Evolutionary conservation across 2,888 invertebrate genomes (phyloP).

Genomic region (Aphodius granarius): DNA sequence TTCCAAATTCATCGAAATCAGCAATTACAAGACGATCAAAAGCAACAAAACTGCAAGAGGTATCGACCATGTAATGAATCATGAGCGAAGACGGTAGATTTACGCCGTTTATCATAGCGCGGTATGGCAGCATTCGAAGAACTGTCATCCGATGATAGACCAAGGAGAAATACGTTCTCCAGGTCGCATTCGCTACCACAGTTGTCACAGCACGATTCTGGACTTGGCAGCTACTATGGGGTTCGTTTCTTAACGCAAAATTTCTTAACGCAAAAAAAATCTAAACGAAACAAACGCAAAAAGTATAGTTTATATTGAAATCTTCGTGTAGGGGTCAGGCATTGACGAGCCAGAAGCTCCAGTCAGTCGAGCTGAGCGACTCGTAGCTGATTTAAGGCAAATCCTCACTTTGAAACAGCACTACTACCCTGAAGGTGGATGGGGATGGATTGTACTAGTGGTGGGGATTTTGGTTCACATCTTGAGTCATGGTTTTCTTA

Average conservation of each 20-base stretch:
- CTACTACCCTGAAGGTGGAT: slow-evolving; percentile 86
- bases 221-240: slow-evolving; percentile 54
- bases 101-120: slow-evolving; percentile 33
- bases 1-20: too few species aligned
- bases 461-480: slow-evolving; percentile 75
- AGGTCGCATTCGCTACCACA: slow-evolving; percentile 71
- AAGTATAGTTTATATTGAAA: not conserved
- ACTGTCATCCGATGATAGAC: slow-evolving; percentile 46
- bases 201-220: slow-evolving; percentile 61
- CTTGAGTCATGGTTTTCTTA: slow-evolving; percentile 74
- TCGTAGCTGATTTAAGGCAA: slow-evolving; percentile 60
- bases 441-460: slow-evolving; percentile 82
- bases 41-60: not conserved
- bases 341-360: slow-evolving; percentile 52
- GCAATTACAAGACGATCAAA: too few species aligned
- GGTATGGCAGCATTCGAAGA: slow-evolving; percentile 51
- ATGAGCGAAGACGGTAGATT: slow-evolving; percentile 33
- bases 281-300: too few species aligned
- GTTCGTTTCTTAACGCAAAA: slow-evolving; percentile 42
- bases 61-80: slow-evolving; percentile 24
- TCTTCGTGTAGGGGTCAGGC: slow-evolving; percentile 45
- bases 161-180: slow-evolving; percentile 54
- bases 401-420: slow-evolving; percentile 73
- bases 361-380: slow-evolving; percentile 57
- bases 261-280: too few species aligned